Evolutionary conservation across 2,113 vertebrate genomes (phyloP).

Genomic region (Mellivora capensis): DNA sequence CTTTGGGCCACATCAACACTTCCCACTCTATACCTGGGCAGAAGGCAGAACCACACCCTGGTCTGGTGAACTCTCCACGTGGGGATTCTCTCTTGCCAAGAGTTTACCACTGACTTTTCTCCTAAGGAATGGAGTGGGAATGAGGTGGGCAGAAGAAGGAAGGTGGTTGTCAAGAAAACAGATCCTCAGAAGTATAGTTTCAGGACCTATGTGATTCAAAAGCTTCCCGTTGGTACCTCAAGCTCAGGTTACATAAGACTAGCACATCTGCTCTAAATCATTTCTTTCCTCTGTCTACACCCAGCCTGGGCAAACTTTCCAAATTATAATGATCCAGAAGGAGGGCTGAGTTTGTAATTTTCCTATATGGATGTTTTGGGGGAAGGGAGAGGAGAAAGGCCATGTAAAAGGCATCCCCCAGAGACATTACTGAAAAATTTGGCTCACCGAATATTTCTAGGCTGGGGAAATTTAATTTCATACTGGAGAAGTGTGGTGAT

Average conservation of each 20-base stretch:
- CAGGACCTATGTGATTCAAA: not conserved
- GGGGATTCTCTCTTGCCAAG: not conserved
- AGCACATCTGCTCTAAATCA: conserved; percentile 52
- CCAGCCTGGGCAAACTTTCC: not conserved
- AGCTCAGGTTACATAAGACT: conserved; percentile 12
- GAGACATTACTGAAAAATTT: not conserved
- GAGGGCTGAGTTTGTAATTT: not conserved
- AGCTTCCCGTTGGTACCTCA: not conserved
- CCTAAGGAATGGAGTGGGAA: not conserved
- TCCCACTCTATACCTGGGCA: not conserved
- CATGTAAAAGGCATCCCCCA: not conserved
- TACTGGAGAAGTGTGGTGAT: not conserved
- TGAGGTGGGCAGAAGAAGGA: not conserved
- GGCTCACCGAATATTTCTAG: not conserved
- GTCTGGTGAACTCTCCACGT: not conserved
- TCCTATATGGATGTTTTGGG: not conserved
- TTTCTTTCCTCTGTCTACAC: not conserved
- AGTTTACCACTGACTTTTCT: conserved; percentile 4
- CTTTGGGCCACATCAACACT: not conserved
- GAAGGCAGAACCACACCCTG: not conserved
- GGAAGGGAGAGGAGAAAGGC: not conserved
- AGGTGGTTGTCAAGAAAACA: not conserved
- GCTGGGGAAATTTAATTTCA: not conserved
- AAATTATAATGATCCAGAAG: conserved; percentile 4
- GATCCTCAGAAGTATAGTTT: not conserved